Evolutionary conservation across 2,113 vertebrate species (phyloP).

Genomic region (Athene cunicularia): DNA sequence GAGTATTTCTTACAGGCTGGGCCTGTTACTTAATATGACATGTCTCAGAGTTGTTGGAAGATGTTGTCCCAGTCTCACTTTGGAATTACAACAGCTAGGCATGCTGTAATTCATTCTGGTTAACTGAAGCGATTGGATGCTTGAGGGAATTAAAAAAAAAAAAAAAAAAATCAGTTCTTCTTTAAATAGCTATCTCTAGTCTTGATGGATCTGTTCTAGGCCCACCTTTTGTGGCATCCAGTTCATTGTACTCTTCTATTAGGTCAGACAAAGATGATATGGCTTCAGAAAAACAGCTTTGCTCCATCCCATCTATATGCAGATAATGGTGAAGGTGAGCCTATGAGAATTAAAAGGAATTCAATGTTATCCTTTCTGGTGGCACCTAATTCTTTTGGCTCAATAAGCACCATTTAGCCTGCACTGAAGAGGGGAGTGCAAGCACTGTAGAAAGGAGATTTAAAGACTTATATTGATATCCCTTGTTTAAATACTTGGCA

Average conservation of each 20-base stretch:
- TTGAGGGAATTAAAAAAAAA: background rate
- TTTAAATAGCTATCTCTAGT: conserved; percentile 82
- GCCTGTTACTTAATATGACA: background rate
- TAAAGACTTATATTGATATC: background rate
- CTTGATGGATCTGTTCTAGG: conserved; percentile 76
- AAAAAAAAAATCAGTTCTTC: background rate
- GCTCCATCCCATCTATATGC: conserved; percentile 91
- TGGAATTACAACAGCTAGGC: background rate
- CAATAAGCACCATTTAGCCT: background rate
- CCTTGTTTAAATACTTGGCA: background rate
- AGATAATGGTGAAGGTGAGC: conserved; percentile 97
- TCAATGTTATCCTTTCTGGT: background rate
- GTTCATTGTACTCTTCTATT: conserved; percentile 87
- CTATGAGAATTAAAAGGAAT: conserved; percentile 58
- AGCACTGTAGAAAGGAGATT: background rate
- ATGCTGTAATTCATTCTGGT: background rate
- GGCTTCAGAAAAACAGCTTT: conserved; percentile 87
- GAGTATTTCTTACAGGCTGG: background rate
- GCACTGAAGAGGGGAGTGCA: background rate
- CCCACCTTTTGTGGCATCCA: conserved; percentile 79
- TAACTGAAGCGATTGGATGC: background rate
- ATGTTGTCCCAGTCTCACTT: background rate
- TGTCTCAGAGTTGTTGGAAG: background rate
- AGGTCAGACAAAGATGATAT: conserved; percentile 82
- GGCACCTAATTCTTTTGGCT: background rate